These are phyloP conservation scores for Pseudolaguvia tuberculata DNA, from an alignment of 2,113 vertebrate species.

Conservation along the genomic window DNA sequence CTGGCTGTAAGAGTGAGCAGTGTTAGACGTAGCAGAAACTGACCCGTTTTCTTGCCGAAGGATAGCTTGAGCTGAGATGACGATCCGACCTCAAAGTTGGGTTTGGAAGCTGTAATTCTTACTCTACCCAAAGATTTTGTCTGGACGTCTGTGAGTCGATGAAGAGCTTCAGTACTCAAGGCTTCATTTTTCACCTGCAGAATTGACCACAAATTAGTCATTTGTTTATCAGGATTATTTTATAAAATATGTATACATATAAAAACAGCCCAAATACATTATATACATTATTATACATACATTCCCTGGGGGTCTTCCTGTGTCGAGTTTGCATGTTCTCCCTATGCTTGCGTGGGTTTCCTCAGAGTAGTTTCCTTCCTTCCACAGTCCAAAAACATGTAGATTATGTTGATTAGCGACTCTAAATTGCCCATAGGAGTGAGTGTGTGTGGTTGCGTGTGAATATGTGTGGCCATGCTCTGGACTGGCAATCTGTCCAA, in stretches of 20 bases:
- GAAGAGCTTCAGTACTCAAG: conserved; percentile 62
- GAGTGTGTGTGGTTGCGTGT: too few relatives aligned
- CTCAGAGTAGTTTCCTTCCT: too few relatives aligned
- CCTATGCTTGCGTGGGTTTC: too few relatives aligned
- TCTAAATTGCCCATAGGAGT: too few relatives aligned
- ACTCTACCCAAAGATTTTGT: conserved; percentile 64
- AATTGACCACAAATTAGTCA: neutral
- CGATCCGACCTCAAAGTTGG: conserved; percentile 88
- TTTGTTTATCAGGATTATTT: neutral
- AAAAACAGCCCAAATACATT: neutral
- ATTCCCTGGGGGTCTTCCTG: too few relatives aligned
- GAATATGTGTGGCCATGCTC: too few relatives aligned
- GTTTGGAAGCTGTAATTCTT: conserved; percentile 80
- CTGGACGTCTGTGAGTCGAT: conserved; percentile 63
- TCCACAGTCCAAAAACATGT: too few relatives aligned
- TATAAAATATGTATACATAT: neutral
- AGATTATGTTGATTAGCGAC: too few relatives aligned
- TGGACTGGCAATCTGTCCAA: too few relatives aligned
- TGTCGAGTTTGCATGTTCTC: too few relatives aligned
- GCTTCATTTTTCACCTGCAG: conserved; percentile 66
- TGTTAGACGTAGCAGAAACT: neutral
- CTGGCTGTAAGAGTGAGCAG: too few relatives aligned
- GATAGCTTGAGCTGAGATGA: conserved; percentile 82
- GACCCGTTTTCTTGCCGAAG: conserved; percentile 71
- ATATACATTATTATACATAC: too few relatives aligned